Base-by-base conservation (phyloP, 2,888 invertebrate genomes). In the Drosophila sordidapex region DNA sequence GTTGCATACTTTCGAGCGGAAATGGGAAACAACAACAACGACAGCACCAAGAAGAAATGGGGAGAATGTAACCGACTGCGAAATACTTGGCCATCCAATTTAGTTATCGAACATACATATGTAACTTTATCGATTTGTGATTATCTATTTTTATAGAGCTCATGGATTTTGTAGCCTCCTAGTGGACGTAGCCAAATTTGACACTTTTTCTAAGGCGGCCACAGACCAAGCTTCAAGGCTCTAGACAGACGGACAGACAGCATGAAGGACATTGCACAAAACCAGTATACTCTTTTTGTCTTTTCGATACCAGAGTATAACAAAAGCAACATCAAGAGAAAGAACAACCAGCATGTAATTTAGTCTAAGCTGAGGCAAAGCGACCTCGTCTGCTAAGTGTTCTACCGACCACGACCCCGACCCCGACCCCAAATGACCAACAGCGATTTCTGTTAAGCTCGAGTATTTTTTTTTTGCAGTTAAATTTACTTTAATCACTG, bases 401-500 rank as follows among this genome's bases (percentile, higher is more conserved):
- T 46, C 15, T 59, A 40, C 21, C 60, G 15, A 46, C 18, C 33
- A 4, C 31, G 27, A 31, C 48, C 21, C 5, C 36, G 35, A 69
- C 35, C 54, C 13, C 29, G 31, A 31, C 40, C 31, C 10, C 38
- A 36, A 67, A 25, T 43, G 54, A 58, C 33, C 15, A 59, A 40
- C 43, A 53, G 38, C 70, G 66, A 90, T 82, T 80, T 85, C 90
- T 70, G 74, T 64, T 59, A 77, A 78, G 62, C 65, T 79, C 52
- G 66, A 90, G 83, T 66, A 71, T 73, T 84, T 82, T 46, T 46
- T 21, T 25, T 25, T 15, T 46, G 46, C 76, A 77, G 87, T 89
- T 83, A 87, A 87, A 90, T 87, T 90, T 87, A 90, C 89, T 89
- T 90, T 89, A 87, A 87, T 87, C 90, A 90, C 88, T 86, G 90